These are phyloP conservation scores for Lycaena phlaeas DNA, from an alignment of 2,888 invertebrate genomes.

Conservation along the genomic window DNA sequence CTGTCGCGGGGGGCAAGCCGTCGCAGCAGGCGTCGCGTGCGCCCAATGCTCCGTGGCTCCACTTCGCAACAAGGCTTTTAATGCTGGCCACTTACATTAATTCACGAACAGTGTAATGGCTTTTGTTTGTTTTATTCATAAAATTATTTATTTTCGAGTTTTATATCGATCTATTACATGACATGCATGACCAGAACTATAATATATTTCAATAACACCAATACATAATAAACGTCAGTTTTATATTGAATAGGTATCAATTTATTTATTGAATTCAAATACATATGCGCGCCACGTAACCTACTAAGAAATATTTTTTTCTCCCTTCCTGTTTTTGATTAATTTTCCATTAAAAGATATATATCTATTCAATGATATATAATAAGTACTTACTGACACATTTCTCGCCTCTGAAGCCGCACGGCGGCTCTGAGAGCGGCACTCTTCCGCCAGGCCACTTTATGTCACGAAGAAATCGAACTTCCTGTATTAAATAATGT, in stretches of 20 bases:
- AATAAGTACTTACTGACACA: slow-evolving; percentile 92
- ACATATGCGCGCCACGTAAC: no score
- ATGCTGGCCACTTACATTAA: slow-evolving; percentile 39
- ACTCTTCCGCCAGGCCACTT: slow-evolving; percentile 84
- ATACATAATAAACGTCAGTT: no score
- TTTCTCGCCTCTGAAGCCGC: slow-evolving; percentile 92
- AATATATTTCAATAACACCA: no score
- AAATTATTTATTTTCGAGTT: no score
- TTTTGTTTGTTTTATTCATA: neutral
- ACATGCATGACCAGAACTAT: no score
- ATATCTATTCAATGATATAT: no score
- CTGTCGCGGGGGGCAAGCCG: slow-evolving; percentile 8
- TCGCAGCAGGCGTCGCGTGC: slow-evolving; percentile 48
- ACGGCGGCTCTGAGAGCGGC: slow-evolving; percentile 88
- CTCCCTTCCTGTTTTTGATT: no score
- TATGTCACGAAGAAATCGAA: slow-evolving; percentile 80
- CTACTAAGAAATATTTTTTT: no score
- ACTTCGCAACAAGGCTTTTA: slow-evolving; percentile 47
- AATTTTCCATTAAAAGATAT: no score
- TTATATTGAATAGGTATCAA: no score
- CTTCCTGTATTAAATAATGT: slow-evolving; percentile 72
- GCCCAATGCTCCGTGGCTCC: slow-evolving; percentile 36
- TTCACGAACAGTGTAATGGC: slow-evolving; percentile 50
- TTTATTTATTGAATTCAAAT: no score
- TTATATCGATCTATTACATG: no score